phyloP scores from a whole-genome alignment of 2,797 vertebrate species.

The Oryzias dopingdopingensis region DNA sequence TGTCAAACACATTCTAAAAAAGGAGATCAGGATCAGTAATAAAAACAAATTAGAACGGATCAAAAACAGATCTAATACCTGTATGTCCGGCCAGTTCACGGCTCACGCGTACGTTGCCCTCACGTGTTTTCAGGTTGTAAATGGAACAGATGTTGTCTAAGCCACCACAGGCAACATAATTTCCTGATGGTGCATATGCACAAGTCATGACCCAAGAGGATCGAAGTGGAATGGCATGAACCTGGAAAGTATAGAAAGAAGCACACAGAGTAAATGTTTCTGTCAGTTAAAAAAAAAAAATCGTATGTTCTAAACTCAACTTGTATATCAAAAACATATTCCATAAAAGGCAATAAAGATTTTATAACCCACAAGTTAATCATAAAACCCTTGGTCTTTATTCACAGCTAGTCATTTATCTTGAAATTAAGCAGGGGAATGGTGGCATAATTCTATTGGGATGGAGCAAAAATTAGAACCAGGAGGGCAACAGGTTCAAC shows the following conservation, averaged over 20 bases:
- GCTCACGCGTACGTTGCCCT: constrained; percentile 98
- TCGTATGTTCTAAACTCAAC: not conserved
- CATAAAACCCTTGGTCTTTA: too few relatives aligned
- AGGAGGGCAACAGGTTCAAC: too few relatives aligned
- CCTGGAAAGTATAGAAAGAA: constrained; percentile 69
- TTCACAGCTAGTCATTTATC: too few relatives aligned
- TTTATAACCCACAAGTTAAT: too few relatives aligned
- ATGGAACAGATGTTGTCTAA: constrained; percentile 99
- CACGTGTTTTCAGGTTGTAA: constrained; percentile 99
- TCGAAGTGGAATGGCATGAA: constrained; percentile 97
- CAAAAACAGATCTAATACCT: constrained; percentile 57
- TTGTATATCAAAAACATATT: too few relatives aligned
- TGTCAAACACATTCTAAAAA: not conserved
- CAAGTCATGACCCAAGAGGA: constrained; percentile 99
- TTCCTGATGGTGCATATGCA: constrained; percentile 97
- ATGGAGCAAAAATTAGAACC: too few relatives aligned
- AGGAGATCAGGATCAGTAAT: not conserved
- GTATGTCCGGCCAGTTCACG: constrained; percentile 98
- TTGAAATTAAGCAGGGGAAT: too few relatives aligned
- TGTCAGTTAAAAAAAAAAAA: not conserved
- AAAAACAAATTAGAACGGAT: not conserved
- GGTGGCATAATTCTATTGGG: too few relatives aligned
- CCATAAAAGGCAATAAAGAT: too few relatives aligned
- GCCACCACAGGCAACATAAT: constrained; percentile 98
- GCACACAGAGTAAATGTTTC: not conserved